Conservation (phyloP, 2,113 vertebrate genomes). For the Coreoperca whiteheadi region DNA sequence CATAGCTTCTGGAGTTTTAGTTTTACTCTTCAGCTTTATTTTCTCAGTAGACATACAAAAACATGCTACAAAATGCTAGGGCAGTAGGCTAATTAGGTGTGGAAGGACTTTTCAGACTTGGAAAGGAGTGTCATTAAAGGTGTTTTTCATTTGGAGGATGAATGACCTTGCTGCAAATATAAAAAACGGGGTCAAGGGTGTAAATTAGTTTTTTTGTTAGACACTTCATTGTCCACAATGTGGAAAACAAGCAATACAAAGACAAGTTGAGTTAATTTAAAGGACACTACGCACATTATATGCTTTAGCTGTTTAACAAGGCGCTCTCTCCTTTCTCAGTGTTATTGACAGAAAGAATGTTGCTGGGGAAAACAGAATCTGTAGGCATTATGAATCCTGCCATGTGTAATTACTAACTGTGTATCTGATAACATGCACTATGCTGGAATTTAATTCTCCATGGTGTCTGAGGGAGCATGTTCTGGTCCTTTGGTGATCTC, state of each 20-base stretch:
- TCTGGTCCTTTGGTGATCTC: background rate
- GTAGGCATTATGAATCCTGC: background rate
- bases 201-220: slow-evolving; percentile 11
- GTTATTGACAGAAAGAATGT: background rate
- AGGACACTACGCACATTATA: background rate
- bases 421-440: background rate
- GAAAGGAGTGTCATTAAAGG: slow-evolving; percentile 27
- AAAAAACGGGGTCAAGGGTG: slow-evolving; percentile 30
- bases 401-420: background rate
- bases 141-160: slow-evolving; percentile 17
- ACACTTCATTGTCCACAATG: background rate
- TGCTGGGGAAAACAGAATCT: background rate
- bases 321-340: background rate
- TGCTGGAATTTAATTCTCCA: slow-evolving; percentile 3
- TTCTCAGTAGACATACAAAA: background rate
- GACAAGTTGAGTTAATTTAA: background rate
- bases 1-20: background rate
- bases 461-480: slow-evolving; percentile 5
- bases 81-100: slow-evolving; percentile 41
- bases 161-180: slow-evolving; percentile 17
- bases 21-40: background rate
- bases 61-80: slow-evolving; percentile 10
- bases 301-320: background rate
- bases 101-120: slow-evolving; percentile 45
- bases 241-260: background rate